Conservation (phyloP, 1,140 invertebrate species). For the Leptopilina clavipes region DNA sequence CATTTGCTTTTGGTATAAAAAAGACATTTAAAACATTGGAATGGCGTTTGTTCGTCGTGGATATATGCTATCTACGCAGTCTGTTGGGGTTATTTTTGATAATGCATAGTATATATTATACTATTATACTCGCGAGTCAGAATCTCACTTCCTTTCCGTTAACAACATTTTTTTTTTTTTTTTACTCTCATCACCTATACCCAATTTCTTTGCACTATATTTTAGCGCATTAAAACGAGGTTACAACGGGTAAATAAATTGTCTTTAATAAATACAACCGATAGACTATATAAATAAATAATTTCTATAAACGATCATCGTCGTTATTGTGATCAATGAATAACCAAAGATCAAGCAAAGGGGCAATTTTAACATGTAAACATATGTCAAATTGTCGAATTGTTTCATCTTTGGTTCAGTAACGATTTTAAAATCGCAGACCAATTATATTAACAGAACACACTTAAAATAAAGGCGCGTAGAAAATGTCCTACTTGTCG, state of each 20-base stretch:
- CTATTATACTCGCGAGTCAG: conserved; percentile 28
- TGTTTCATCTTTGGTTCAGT: background rate
- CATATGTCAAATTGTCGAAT: background rate
- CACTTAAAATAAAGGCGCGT: conserved; percentile 4
- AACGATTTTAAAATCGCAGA: conserved; percentile 17
- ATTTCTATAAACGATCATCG: conserved; percentile 55
- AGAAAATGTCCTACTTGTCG: background rate
- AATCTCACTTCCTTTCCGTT: conserved; percentile 16
- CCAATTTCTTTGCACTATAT: conserved; percentile 36
- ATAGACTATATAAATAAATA: conserved; percentile 74
- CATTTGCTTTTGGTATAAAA: conserved; percentile 65
- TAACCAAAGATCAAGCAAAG: conserved; percentile 21
- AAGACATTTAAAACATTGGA: conserved; percentile 69
- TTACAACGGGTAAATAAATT: conserved; percentile 70
- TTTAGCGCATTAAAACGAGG: conserved; percentile 49
- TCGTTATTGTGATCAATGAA: conserved; percentile 41
- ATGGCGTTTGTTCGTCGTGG: conserved; percentile 61
- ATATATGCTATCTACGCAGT: conserved; percentile 59
- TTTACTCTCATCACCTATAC: conserved; percentile 40
- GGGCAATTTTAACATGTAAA: background rate
- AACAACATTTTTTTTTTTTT: background rate
- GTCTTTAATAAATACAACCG: conserved; percentile 71
- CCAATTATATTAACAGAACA: conserved; percentile 24
- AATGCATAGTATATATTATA: conserved; percentile 38
- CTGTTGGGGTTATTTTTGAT: conserved; percentile 47